These are phyloP conservation scores for Ferrisia virgata DNA, from an alignment of 2,888 invertebrate species.

Conservation along the genomic window DNA sequence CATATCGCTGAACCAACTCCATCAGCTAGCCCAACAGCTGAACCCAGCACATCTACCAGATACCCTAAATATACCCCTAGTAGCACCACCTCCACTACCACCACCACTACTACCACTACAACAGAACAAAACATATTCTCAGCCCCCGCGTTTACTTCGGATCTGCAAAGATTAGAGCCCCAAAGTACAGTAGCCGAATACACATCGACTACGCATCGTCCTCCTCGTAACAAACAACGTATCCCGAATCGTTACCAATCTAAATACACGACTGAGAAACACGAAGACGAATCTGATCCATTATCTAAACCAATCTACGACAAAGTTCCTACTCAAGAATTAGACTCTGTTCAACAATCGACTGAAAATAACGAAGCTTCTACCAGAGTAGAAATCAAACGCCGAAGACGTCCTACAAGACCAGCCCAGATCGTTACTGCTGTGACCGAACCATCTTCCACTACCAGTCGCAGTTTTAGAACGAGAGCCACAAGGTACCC, in stretches of 20 bases:
- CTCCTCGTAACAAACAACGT: slow-evolving; percentile 24
- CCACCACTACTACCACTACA: neutral
- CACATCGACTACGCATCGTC: neutral
- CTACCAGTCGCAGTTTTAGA: slow-evolving; percentile 37
- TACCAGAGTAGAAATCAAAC: neutral
- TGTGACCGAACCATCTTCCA: slow-evolving; percentile 22
- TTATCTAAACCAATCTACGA: neutral
- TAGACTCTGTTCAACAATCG: slow-evolving; percentile 25
- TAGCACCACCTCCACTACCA: neutral
- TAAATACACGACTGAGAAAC: slow-evolving; percentile 39
- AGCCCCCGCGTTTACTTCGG: neutral
- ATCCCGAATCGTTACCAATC: slow-evolving; percentile 38
- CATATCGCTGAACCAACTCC: neutral
- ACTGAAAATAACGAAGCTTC: slow-evolving; percentile 28
- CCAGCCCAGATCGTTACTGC: slow-evolving; percentile 21
- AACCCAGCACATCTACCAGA: neutral
- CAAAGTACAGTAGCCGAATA: neutral
- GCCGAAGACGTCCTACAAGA: slow-evolving; percentile 25
- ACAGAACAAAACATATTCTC: too few species aligned
- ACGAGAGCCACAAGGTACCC: slow-evolving; percentile 44
- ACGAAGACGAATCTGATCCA: slow-evolving; percentile 22
- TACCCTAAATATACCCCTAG: neutral
- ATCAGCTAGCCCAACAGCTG: neutral
- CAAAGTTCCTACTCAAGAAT: neutral
- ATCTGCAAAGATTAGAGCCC: neutral